These are phyloP conservation scores for Thalassoma bifasciatum DNA, from an alignment of 2,113 vertebrate genomes.

Conservation along the genomic window DNA sequence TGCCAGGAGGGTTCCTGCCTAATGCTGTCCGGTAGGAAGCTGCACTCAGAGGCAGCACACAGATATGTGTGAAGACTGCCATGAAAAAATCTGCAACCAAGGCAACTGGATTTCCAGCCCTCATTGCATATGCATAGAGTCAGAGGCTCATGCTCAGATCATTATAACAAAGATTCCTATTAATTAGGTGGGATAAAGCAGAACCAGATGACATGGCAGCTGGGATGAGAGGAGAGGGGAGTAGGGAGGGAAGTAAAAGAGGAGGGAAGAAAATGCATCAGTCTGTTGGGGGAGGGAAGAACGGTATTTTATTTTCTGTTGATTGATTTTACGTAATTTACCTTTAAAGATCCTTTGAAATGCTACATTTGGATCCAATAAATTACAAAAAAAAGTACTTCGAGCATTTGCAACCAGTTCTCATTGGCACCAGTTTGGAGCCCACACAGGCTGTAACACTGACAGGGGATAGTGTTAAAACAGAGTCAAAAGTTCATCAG, in stretches of 20 bases:
- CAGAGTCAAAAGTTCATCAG: constrained; percentile 79
- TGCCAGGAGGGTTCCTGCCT: constrained; percentile 81
- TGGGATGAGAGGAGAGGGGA: constrained; percentile 73
- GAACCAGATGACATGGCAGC: constrained; percentile 81
- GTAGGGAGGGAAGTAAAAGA: constrained; percentile 55
- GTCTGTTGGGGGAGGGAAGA: constrained; percentile 51
- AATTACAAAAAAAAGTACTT: constrained; percentile 14
- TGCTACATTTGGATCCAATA: constrained; percentile 20
- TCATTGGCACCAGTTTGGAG: constrained; percentile 22
- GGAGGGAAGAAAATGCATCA: constrained; percentile 59
- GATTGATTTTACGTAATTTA: not conserved
- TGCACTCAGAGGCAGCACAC: constrained; percentile 48
- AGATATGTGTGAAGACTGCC: constrained; percentile 63
- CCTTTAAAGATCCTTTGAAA: constrained; percentile 3
- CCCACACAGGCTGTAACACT: constrained; percentile 57
- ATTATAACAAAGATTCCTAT: constrained; percentile 86
- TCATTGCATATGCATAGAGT: constrained; percentile 84
- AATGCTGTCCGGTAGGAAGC: constrained; percentile 76
- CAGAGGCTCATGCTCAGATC: constrained; percentile 81
- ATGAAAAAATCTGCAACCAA: constrained; percentile 75
- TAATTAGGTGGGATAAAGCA: constrained; percentile 85
- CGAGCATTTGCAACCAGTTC: constrained; percentile 60
- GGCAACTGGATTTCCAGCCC: constrained; percentile 69
- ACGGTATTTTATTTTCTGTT: constrained; percentile 23
- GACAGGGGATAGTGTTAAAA: constrained; percentile 65